Evolutionary conservation across 2,888 invertebrate species (phyloP).

Genomic region (Eilema sororculum): DNA sequence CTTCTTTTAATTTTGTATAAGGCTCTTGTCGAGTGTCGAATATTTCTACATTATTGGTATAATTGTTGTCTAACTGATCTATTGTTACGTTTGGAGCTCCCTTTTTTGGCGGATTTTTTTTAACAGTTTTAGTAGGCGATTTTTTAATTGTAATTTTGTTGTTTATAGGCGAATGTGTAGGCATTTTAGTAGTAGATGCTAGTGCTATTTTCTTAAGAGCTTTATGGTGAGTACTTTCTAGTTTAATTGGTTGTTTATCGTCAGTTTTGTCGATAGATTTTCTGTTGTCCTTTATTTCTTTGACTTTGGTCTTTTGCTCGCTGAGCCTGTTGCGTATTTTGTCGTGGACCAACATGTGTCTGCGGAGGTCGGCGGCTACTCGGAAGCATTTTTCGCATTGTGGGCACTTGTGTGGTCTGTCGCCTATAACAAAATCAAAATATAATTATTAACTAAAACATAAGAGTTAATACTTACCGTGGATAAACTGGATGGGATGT

Average conservation of each 20-base stretch:
- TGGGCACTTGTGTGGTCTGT: slow-evolving; percentile 92
- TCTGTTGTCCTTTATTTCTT: slow-evolving; percentile 43
- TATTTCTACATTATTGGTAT: slow-evolving; percentile 60
- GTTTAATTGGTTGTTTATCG: slow-evolving; percentile 14
- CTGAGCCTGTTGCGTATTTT: slow-evolving; percentile 63
- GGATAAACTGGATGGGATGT: no score
- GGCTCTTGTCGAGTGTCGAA: slow-evolving; percentile 56
- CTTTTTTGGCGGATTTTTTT: slow-evolving; percentile 55
- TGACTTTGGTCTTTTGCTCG: slow-evolving; percentile 54
- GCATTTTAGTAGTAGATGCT: slow-evolving; percentile 40
- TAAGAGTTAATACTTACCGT: no score
- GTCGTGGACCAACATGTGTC: slow-evolving; percentile 92
- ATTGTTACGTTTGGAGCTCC: slow-evolving; percentile 76
- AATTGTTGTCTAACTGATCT: slow-evolving; percentile 54
- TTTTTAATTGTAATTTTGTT: slow-evolving; percentile 29
- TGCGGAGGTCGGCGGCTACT: slow-evolving; percentile 93
- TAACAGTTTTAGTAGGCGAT: slow-evolving; percentile 37
- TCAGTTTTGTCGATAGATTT: slow-evolving; percentile 29
- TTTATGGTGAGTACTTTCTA: slow-evolving; percentile 23
- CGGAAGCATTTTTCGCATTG: slow-evolving; percentile 94
- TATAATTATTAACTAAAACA: no score
- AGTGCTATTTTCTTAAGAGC: slow-evolving; percentile 45
- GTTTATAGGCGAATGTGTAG: slow-evolving; percentile 16
- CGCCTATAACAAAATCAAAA: slow-evolving; percentile 81
- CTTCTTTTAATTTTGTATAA: slow-evolving; percentile 66